Evolutionary conservation across 2,797 vertebrate species (phyloP).

Genomic region (Cryptoprocta ferox): DNA sequence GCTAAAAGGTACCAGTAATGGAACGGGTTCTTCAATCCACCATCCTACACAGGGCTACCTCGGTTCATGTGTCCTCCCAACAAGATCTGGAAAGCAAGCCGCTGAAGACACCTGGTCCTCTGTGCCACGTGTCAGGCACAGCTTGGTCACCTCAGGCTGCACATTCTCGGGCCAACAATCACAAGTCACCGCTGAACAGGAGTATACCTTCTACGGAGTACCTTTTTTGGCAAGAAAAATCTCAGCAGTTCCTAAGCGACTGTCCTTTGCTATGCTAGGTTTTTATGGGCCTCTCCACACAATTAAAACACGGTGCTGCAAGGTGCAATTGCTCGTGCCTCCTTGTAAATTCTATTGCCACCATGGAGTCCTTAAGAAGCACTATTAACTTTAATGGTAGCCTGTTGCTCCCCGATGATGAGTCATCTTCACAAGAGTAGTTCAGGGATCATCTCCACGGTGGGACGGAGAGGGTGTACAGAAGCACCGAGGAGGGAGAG

Average conservation of each 20-base stretch:
- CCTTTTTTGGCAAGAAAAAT: background rate
- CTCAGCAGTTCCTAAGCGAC: background rate
- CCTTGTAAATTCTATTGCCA: slow-evolving; percentile 54
- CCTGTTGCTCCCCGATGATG: slow-evolving; percentile 33
- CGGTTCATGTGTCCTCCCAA: background rate
- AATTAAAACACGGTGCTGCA: slow-evolving; percentile 51
- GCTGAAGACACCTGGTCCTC: background rate
- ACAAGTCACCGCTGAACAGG: background rate
- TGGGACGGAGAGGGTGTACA: background rate
- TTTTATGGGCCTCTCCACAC: slow-evolving; percentile 61
- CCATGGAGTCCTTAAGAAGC: slow-evolving; percentile 52
- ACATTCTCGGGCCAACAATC: background rate
- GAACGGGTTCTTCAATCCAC: background rate
- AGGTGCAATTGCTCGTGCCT: slow-evolving; percentile 44
- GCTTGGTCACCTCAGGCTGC: background rate
- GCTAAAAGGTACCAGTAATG: background rate
- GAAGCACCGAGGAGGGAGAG: rapidly evolving
- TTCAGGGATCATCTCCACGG: background rate
- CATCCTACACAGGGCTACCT: background rate
- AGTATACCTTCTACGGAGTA: background rate
- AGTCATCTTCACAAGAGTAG: slow-evolving; percentile 32
- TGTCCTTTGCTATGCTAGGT: slow-evolving; percentile 46
- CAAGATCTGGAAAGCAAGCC: background rate
- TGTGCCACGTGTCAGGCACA: background rate
- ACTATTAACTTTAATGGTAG: slow-evolving; percentile 61